phyloP scores from a whole-genome alignment of 1,140 invertebrate genomes.

The Metopolophium dirhodum region DNA sequence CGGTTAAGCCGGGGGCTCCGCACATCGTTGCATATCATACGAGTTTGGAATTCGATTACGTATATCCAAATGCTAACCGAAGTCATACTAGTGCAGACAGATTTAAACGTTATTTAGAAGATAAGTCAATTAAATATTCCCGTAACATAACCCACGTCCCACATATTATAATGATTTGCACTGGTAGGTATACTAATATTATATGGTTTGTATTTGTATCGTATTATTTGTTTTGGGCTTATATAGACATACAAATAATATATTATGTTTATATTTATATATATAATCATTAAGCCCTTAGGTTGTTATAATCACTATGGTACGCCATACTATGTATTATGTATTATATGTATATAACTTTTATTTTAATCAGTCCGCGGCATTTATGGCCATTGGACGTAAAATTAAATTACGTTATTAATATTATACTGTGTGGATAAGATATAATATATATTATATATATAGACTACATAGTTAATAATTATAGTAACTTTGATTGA shows the following conservation, averaged over 20 bases:
- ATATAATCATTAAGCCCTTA: neutral
- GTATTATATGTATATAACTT: neutral
- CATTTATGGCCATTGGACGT: too few species aligned
- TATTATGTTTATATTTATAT: neutral
- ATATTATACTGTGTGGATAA: neutral
- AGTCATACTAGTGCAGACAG: neutral
- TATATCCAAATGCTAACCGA: neutral
- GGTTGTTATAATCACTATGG: neutral
- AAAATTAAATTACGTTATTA: too few species aligned
- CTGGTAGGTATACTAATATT: neutral
- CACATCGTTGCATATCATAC: neutral
- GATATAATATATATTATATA: neutral
- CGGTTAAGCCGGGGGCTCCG: neutral
- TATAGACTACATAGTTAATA: neutral
- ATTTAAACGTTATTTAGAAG: slow-evolving; percentile 1
- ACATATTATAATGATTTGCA: neutral
- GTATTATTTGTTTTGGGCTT: neutral
- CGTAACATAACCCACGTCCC: neutral
- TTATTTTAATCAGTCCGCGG: neutral
- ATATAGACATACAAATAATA: neutral
- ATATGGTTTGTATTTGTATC: neutral
- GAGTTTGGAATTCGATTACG: slow-evolving; percentile 20
- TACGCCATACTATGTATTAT: neutral
- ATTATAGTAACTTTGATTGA: neutral
- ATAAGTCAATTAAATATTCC: slow-evolving; percentile 10